Conservation (phyloP, 2,888 invertebrate genomes). For the Caenorhabditis sinica region DNA sequence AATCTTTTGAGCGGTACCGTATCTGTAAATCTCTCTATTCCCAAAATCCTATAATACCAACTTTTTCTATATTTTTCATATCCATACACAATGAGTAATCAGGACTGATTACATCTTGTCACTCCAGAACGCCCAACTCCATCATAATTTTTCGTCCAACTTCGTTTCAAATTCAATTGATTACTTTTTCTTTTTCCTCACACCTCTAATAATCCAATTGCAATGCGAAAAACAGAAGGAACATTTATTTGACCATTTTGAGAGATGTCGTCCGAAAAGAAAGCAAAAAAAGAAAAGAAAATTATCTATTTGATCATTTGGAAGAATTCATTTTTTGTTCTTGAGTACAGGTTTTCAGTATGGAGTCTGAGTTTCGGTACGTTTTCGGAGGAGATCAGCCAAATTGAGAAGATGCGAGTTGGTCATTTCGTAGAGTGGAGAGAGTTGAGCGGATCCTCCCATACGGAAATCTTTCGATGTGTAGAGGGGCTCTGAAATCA, state of each 20-base stretch:
- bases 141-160: too few relatives aligned
- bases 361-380: slow-evolving; percentile 50
- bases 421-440: slow-evolving; percentile 65
- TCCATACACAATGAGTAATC: too few relatives aligned
- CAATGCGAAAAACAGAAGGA: slow-evolving; percentile 43
- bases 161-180: too few relatives aligned
- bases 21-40: too few relatives aligned
- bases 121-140: too few relatives aligned
- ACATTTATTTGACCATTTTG: slow-evolving; percentile 36
- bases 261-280: slow-evolving; percentile 17
- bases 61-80: too few relatives aligned
- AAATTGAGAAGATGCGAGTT: slow-evolving; percentile 63
- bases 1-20: too few relatives aligned
- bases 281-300: background rate
- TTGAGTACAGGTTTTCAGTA: background rate
- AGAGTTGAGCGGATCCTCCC: slow-evolving; percentile 42
- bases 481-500: slow-evolving; percentile 61
- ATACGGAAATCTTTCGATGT: slow-evolving; percentile 50
- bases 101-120: too few relatives aligned
- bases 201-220: background rate
- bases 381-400: slow-evolving; percentile 61
- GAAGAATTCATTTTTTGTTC: background rate
- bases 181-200: background rate
- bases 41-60: too few relatives aligned
- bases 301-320: slow-evolving; percentile 25